A percentile compares a stretch with the other conserved stretches of the same genome.
These are phyloP conservation scores for Lamprotornis superbus DNA, from an alignment of 2,113 vertebrate genomes.

Conservation along the genomic window DNA sequence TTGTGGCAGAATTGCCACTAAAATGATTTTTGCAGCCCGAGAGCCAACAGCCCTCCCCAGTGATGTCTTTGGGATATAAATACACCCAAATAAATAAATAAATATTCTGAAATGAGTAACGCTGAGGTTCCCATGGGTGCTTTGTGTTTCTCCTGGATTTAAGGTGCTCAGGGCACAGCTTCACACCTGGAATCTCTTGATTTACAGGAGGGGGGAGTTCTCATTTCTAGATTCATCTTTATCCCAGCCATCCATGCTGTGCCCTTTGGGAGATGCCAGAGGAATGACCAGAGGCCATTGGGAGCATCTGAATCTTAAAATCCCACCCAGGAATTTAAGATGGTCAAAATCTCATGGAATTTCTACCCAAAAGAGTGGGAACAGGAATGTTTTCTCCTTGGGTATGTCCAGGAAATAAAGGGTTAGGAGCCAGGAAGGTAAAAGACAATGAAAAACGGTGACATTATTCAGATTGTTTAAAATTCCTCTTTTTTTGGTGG, in stretches of 20 bases:
- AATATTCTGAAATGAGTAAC: not conserved
- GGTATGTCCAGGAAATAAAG: not conserved
- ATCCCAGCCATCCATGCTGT: accelerated
- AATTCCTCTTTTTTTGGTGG: not conserved
- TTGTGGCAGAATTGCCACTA: not conserved
- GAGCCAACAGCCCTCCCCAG: not conserved
- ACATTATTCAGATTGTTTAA: not conserved
- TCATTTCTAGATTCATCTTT: not conserved
- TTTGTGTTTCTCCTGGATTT: not conserved
- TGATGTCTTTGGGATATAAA: not conserved
- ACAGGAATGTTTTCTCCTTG: not conserved
- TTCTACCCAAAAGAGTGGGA: not conserved
- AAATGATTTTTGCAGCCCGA: not conserved
- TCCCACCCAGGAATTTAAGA: accelerated
- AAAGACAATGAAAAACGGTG: not conserved
- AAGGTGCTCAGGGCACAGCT: not conserved
- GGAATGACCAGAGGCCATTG: not conserved
- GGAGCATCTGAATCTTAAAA: not conserved
- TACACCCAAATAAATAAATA: not conserved
- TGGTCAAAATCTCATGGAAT: not conserved
- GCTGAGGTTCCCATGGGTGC: not conserved
- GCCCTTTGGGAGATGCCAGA: not conserved
- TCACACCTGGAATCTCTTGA: not conserved
- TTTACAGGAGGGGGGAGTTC: not conserved
- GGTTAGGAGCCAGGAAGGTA: not conserved